phyloP scores from a whole-genome alignment of 2,113 vertebrate species.

The Sinosuthora webbiana region DNA sequence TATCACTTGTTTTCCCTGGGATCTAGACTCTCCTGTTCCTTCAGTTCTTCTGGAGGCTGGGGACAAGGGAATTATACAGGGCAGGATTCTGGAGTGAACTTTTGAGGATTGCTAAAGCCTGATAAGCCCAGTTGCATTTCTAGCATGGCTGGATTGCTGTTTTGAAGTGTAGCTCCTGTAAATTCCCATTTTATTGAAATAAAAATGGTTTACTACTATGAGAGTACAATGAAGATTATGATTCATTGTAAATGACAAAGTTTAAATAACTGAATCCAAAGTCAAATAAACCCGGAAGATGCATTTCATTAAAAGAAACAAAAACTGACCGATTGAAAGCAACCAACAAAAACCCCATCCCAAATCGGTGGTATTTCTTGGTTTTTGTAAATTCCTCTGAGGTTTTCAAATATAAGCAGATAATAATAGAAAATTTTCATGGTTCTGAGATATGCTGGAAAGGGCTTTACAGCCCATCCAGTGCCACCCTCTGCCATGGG shows the following conservation, averaged over 20 bases:
- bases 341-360: not conserved
- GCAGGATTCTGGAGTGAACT: not conserved
- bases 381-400: not conserved
- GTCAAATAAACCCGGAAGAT: not conserved
- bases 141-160: not conserved
- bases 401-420: not conserved
- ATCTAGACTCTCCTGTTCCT: not conserved
- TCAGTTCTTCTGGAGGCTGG: not conserved
- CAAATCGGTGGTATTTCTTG: not conserved
- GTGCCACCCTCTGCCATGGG: not conserved
- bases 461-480: not conserved
- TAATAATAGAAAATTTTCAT: not conserved
- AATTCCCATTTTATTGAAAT: not conserved
- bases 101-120: not conserved
- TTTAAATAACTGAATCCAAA: not conserved
- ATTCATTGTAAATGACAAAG: not conserved
- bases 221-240: not conserved
- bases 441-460: not conserved
- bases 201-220: not conserved
- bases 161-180: not conserved
- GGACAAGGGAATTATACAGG: not conserved
- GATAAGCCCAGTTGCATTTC: not conserved
- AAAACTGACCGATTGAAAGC: not conserved
- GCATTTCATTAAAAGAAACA: not conserved
- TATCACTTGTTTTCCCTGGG: not conserved